Conservation (phyloP, 2,888 invertebrate genomes). For the Apamea crenata region DNA sequence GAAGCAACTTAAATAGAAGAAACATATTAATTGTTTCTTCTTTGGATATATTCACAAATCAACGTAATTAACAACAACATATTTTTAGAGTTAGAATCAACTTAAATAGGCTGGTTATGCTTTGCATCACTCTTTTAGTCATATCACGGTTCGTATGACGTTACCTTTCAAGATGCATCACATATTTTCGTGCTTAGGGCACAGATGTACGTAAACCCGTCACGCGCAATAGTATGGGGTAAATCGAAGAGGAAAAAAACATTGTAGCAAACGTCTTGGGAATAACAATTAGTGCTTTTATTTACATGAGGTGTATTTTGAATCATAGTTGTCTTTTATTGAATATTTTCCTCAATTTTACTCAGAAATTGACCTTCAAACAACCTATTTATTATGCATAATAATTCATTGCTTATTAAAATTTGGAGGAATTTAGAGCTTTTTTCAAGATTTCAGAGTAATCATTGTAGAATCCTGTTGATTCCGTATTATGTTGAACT, state of each 20-base stretch:
- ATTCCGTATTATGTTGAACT: no score
- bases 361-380: neutral
- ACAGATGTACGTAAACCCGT: neutral
- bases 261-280: neutral
- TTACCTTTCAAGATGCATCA: neutral
- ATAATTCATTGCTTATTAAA: no score
- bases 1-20: no score
- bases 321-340: conserved; percentile 22
- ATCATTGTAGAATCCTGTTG: no score
- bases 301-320: neutral
- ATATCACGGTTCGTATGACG: no score
- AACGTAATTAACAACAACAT: no score
- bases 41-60: no score
- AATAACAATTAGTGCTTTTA: conserved; percentile 2
- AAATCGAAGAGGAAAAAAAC: neutral
- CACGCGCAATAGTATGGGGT: neutral
- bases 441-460: no score
- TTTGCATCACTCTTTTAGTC: no score
- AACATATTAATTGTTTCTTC: no score
- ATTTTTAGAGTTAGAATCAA: no score
- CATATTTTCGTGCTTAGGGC: neutral
- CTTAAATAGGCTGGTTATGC: no score
- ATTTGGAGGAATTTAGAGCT: neutral
- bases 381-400: neutral
- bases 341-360: conserved; percentile 22